Conservation (phyloP, 1,140 invertebrate species). For the Macrosteles quadrilineatus region DNA sequence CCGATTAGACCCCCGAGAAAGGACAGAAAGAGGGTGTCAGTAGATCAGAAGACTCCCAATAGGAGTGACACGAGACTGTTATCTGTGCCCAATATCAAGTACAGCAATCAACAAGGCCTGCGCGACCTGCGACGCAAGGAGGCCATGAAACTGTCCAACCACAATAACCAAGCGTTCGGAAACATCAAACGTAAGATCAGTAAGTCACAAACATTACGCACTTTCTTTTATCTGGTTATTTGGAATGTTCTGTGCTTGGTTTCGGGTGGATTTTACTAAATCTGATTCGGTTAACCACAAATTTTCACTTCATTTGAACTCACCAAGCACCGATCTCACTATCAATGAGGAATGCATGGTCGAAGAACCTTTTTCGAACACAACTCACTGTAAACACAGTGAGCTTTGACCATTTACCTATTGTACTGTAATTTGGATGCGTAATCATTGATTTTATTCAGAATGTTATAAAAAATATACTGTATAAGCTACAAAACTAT, state of each 20-base stretch:
- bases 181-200: constrained; percentile 80
- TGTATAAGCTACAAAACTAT: no score
- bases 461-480: no score
- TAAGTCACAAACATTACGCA: constrained; percentile 62
- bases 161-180: constrained; percentile 49
- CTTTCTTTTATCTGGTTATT: neutral
- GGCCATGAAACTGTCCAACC: constrained; percentile 10
- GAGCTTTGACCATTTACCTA: no score
- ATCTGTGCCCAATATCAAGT: constrained; percentile 77
- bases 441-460: no score
- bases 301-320: neutral
- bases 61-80: constrained; percentile 68
- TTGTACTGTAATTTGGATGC: no score
- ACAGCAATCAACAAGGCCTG: constrained; percentile 43
- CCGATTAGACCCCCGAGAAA: constrained; percentile 63
- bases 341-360: no score
- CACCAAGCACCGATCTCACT: constrained; percentile 7
- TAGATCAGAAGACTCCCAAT: constrained; percentile 49
- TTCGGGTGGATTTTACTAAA: neutral
- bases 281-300: constrained; percentile 1
- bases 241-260: constrained; percentile 19
- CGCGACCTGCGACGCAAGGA: constrained; percentile 42
- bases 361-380: no score
- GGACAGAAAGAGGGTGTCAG: constrained; percentile 53
- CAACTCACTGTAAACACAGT: no score